phyloP scores from a whole-genome alignment of 2,888 invertebrate species.

The Creontiades dilutus region DNA sequence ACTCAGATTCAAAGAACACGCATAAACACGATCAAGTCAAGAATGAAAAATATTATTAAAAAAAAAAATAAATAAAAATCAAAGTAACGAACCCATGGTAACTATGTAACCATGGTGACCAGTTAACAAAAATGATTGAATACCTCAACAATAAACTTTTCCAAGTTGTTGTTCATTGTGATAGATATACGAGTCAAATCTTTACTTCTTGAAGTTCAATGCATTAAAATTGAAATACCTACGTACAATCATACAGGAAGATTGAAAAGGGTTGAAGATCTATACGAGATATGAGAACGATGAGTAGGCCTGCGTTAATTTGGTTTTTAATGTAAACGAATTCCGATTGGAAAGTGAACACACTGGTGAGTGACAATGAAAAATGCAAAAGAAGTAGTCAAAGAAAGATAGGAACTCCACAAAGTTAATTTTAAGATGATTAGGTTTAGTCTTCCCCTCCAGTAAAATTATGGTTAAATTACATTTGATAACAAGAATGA shows the following conservation, averaged over 20 bases:
- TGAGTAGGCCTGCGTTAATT: background rate
- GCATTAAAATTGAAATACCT: too few species aligned
- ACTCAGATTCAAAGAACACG: slow-evolving; percentile 30
- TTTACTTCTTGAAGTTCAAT: too few species aligned
- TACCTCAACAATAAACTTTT: background rate
- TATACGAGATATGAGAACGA: background rate
- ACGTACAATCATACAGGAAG: too few species aligned
- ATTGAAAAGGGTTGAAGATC: background rate
- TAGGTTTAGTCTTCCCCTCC: too few species aligned
- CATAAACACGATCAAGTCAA: slow-evolving; percentile 34
- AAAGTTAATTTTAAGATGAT: background rate
- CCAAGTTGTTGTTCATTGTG: background rate
- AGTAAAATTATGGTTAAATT: too few species aligned
- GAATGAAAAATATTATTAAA: background rate
- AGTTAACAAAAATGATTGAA: background rate
- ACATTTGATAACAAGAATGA: too few species aligned
- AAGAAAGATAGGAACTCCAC: background rate
- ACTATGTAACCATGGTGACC: too few species aligned
- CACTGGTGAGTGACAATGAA: background rate
- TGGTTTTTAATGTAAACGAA: background rate
- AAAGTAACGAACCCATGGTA: too few species aligned
- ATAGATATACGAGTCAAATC: too few species aligned
- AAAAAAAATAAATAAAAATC: too few species aligned
- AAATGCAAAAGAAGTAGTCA: background rate
- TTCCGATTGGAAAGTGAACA: background rate